Evolutionary conservation across 2,113 vertebrate species (phyloP).

Genomic region (Ceuthmochares aereus): DNA sequence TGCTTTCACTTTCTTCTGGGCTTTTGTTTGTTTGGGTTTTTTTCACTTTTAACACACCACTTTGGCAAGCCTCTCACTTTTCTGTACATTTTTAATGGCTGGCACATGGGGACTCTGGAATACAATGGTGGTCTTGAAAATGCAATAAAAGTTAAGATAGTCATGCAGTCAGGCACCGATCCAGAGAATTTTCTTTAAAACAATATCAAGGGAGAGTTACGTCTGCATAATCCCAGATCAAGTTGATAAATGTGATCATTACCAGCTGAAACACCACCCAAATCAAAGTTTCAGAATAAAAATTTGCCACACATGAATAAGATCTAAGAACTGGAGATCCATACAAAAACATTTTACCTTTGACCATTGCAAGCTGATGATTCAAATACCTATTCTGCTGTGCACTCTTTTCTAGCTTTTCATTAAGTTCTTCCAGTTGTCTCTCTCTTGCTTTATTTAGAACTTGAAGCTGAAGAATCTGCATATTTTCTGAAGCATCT

Average conservation of each 20-base stretch:
- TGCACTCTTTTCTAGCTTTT: conserved; percentile 87
- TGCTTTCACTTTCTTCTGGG: too few species aligned
- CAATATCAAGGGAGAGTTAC: accelerated
- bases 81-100: neutral
- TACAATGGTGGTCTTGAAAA: neutral
- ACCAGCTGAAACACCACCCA: neutral
- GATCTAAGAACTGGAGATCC: neutral
- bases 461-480: conserved; percentile 89
- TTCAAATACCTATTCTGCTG: conserved; percentile 90
- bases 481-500: conserved; percentile 87
- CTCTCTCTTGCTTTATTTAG: conserved; percentile 91
- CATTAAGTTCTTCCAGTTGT: conserved; percentile 87
- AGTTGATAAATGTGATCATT: neutral
- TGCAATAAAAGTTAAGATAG: neutral
- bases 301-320: neutral
- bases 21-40: neutral
- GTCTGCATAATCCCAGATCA: neutral
- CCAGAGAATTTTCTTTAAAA: neutral
- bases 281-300: neutral
- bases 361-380: conserved; percentile 92
- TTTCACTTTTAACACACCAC: neutral
- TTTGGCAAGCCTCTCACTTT: neutral
- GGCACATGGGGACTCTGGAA: neutral
- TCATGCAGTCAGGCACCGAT: neutral
- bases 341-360: conserved; percentile 78